Evolutionary conservation across 2,888 invertebrate genomes (phyloP).

Genomic region (Oscheius sp.): DNA sequence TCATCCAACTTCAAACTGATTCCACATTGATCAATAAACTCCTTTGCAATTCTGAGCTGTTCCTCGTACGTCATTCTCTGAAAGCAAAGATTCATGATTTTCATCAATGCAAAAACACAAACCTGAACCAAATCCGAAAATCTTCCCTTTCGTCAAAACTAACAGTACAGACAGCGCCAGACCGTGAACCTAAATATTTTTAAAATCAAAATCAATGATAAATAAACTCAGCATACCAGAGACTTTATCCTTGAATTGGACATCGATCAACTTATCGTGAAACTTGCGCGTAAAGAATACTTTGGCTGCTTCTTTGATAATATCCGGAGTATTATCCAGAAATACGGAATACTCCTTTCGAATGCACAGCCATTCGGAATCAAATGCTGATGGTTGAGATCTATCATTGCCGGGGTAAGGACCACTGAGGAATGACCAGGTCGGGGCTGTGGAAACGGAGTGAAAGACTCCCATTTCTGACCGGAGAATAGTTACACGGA

Average conservation of each 20-base stretch:
- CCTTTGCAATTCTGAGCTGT: slow-evolving; percentile 23
- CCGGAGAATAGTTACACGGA: too few species aligned
- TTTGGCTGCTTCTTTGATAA: slow-evolving; percentile 15
- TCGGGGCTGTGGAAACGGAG: too few species aligned
- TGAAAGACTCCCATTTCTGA: too few species aligned
- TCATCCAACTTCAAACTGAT: slow-evolving; percentile 25
- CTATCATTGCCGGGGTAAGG: too few species aligned
- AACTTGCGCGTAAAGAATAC: slow-evolving; percentile 4
- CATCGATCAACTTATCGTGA: neutral
- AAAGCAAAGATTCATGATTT: slow-evolving; percentile 18
- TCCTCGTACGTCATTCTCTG: slow-evolving; percentile 25
- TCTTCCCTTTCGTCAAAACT: slow-evolving; percentile 5
- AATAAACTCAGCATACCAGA: slow-evolving; percentile 18
- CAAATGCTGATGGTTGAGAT: too few species aligned
- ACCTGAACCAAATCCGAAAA: slow-evolving; percentile 22
- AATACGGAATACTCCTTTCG: slow-evolving; percentile 10
- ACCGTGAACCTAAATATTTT: slow-evolving; percentile 17
- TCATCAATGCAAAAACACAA: slow-evolving; percentile 12
- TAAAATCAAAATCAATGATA: slow-evolving; percentile 13
- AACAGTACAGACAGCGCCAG: slow-evolving; percentile 9
- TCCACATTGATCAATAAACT: slow-evolving; percentile 20
- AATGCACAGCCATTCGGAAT: slow-evolving; percentile 15
- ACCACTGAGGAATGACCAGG: too few species aligned
- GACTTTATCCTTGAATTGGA: slow-evolving; percentile 12
- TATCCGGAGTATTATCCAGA: slow-evolving; percentile 15